Percentiles rank a stretch among this genome's conserved stretches.
Evolutionary conservation across 2,797 vertebrate genomes (phyloP).

Genomic region (Steatocranus sp.): DNA sequence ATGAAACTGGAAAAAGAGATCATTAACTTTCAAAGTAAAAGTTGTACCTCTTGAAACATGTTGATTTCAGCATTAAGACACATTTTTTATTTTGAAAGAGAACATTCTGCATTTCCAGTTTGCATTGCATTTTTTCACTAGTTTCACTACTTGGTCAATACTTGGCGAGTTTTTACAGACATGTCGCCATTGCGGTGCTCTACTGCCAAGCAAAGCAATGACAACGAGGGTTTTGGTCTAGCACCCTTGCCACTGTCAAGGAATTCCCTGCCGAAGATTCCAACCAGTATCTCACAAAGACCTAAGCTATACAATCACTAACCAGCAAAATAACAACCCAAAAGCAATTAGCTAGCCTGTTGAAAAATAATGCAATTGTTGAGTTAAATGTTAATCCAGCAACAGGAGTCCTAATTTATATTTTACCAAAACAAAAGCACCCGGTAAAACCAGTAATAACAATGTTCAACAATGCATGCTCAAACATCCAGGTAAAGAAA

Average conservation of each 20-base stretch:
- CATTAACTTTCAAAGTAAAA: neutral
- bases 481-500: neutral
- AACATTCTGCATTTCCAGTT: neutral
- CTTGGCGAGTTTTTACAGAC: neutral
- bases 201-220: neutral
- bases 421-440: neutral
- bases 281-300: neutral
- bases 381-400: neutral
- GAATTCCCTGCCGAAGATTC: neutral
- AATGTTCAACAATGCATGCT: neutral
- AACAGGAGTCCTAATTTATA: neutral
- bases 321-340: neutral
- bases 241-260: neutral
- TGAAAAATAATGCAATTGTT: neutral
- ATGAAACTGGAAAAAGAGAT: neutral
- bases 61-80: neutral
- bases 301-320: neutral
- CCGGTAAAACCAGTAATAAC: neutral
- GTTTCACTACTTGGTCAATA: neutral
- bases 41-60: neutral
- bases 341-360: neutral
- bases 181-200: neutral
- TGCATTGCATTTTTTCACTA: neutral
- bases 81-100: neutral
- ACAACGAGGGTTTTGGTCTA: neutral